Evolutionary conservation across 2,888 invertebrate species (phyloP), one percentile per base, ranked within the genome.

Genomic region (Exephanes ischioxanthus): DNA sequence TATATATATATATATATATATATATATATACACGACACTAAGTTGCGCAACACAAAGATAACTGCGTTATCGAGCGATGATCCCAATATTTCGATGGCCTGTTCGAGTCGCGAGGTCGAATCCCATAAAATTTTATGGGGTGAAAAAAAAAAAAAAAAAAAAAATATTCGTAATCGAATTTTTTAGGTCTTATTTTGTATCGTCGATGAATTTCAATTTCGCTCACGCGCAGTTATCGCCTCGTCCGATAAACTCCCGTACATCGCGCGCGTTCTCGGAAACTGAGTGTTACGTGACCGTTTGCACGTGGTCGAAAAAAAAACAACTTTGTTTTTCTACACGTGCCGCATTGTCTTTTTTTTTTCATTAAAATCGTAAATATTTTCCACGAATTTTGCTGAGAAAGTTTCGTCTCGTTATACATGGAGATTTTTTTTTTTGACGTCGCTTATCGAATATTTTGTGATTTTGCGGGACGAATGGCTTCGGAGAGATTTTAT

Each of bases 271-370:
- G 4, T 11, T 14, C 41, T 11, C 11, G 9, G 22, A 30, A 30
- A 53, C 7, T 45, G 30, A 6, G n/a, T 2, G 51, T 70, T 76
- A 81, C 58, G 55, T 48, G 58, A 61, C 3, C 14, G 5, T 30
- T 3, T 41, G 30, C 80, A 81, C 80, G 80, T 75, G 80, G 30
- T 76, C 30, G 30, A 41, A 9, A 11, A 9, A 11, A 9, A 41
- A 61, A 22, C 55, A 19, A 11, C 26, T 41, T 41, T 55, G 19
- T 33, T 26, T n/a, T 55, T 68, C n/a, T 53, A 5, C 41, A 41
- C 41, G 41, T 41, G 41, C 3, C 11, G 11, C 41, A 41, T 41
- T 11, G 11, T 58, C n/a, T 22, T 26, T 67, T 16, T 14, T 30
- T 30, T 61, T 61, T 6, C 5, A 14, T 3, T 0, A 61, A 63